Conservation (phyloP, 2,797 vertebrate genomes). For the Enteromius fasciolatus region DNA sequence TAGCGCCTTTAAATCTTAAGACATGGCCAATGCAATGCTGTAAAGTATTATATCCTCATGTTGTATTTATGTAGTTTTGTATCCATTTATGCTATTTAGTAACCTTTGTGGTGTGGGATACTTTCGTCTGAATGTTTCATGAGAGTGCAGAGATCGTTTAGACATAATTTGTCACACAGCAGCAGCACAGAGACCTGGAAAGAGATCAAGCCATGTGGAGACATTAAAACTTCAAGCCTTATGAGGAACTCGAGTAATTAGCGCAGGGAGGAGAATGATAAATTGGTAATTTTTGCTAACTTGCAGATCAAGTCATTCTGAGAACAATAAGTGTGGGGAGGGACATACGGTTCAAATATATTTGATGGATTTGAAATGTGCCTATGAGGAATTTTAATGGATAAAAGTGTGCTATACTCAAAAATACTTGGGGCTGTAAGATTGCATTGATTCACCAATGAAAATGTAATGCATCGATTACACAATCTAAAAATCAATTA, state of each 20-base stretch:
- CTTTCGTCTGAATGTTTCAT: slow-evolving; percentile 73
- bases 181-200: slow-evolving; percentile 63
- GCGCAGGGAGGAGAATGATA: slow-evolving; percentile 50
- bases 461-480: not conserved
- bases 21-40: not conserved
- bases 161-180: slow-evolving; percentile 73
- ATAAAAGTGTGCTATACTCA: slow-evolving; percentile 7
- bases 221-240: slow-evolving; percentile 69
- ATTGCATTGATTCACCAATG: not conserved
- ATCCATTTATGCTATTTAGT: not conserved
- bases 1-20: not conserved
- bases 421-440: not conserved
- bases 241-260: slow-evolving; percentile 60
- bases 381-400: slow-evolving; percentile 1
- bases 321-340: slow-evolving; percentile 51
- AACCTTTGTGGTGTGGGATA: slow-evolving; percentile 59
- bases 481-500: slow-evolving; percentile 1
- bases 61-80: slow-evolving; percentile 2
- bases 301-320: slow-evolving; percentile 52
- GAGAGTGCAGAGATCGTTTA: slow-evolving; percentile 72
- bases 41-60: not conserved
- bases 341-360: slow-evolving; percentile 32
- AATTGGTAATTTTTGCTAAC: slow-evolving; percentile 54
- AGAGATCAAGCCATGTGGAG: slow-evolving; percentile 62
- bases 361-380: slow-evolving; percentile 30